phyloP scores from a whole-genome alignment of 1,140 invertebrate species.

The Bombus pyrosoma region DNA sequence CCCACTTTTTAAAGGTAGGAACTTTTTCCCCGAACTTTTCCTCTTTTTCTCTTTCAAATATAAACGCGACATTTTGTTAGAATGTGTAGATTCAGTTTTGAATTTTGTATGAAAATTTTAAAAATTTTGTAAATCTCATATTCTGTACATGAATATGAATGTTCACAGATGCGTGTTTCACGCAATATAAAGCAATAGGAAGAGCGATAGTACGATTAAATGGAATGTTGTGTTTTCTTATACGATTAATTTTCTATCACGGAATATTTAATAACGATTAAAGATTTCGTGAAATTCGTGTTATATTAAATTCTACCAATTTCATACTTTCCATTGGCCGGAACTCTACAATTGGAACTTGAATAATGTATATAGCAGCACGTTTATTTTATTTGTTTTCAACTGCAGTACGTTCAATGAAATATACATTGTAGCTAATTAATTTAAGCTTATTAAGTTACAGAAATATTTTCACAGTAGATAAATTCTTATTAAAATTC shows the following conservation, averaged over 20 bases:
- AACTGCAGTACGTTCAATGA: neutral
- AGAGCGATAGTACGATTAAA: too few species aligned
- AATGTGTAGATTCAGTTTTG: neutral
- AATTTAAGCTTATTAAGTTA: neutral
- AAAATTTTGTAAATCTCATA: neutral
- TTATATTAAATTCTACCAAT: neutral
- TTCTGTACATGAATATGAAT: too few species aligned
- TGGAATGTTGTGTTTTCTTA: neutral
- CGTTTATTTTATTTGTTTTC: neutral
- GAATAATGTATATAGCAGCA: neutral
- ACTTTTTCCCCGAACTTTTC: neutral
- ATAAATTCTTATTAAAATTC: neutral
- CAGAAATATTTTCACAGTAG: neutral
- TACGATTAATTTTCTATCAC: neutral
- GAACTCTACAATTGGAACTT: neutral
- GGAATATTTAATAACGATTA: neutral
- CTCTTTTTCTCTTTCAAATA: neutral
- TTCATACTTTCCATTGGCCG: neutral
- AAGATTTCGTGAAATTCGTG: neutral
- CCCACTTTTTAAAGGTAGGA: too few species aligned
- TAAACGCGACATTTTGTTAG: neutral
- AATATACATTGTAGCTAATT: neutral
- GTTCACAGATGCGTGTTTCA: too few species aligned
- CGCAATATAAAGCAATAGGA: neutral
- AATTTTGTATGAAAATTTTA: neutral